Conservation (phyloP, 2,113 vertebrate species). For the Notiomystis cincta region DNA sequence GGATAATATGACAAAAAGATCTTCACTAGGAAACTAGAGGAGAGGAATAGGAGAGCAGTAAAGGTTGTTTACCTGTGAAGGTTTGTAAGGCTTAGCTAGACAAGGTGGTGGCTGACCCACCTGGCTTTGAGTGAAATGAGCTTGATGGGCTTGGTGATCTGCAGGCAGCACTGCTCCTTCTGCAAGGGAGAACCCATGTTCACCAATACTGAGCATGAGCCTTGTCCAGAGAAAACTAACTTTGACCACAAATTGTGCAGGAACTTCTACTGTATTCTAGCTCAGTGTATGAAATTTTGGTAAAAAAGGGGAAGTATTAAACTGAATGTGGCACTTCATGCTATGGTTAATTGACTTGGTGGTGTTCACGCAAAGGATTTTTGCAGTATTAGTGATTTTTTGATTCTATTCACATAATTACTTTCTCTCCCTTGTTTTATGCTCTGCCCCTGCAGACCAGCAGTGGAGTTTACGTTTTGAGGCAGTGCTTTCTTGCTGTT, state of each 20-base stretch:
- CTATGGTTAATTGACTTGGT: background rate
- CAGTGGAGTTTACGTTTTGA: background rate
- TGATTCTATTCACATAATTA: background rate
- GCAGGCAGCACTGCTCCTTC: background rate
- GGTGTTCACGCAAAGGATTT: background rate
- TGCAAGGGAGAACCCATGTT: rapidly evolving
- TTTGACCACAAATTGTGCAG: background rate
- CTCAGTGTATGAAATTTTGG: background rate
- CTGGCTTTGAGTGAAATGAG: background rate
- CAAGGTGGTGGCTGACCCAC: background rate
- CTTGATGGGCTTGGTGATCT: background rate
- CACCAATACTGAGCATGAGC: rapidly evolving
- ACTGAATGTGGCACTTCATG: background rate
- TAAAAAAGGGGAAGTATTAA: background rate
- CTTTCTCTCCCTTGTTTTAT: background rate
- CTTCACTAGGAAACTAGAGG: background rate
- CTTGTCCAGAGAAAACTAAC: background rate
- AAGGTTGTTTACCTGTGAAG: background rate
- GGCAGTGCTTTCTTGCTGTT: background rate
- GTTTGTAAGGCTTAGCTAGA: background rate
- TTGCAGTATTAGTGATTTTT: background rate
- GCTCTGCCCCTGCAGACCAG: background rate
- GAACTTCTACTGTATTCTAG: background rate
- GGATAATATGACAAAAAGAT: background rate
- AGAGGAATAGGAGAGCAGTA: background rate